These are phyloP conservation scores for Eudorcas thomsonii DNA, from an alignment of 2,113 vertebrate species.

Conservation along the genomic window DNA sequence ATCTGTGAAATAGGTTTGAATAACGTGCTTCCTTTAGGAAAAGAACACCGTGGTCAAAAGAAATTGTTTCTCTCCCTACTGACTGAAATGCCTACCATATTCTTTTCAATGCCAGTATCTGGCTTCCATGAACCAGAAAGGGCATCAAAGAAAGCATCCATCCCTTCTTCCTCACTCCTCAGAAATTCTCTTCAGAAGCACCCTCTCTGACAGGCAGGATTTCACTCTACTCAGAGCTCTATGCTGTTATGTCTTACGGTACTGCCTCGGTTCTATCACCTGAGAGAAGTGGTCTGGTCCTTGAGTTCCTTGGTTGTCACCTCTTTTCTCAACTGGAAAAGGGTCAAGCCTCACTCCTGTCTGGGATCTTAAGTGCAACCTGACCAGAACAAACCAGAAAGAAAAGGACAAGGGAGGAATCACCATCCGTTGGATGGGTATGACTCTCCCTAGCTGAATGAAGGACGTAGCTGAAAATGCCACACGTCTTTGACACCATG, in stretches of 20 bases:
- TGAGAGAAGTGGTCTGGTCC: not conserved
- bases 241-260: accelerated
- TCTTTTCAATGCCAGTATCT: not conserved
- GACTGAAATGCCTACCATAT: not conserved
- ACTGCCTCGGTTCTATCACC: not conserved
- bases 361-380: not conserved
- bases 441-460: not conserved
- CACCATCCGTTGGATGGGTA: no score
- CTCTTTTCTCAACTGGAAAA: not conserved
- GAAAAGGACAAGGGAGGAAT: not conserved
- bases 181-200: not conserved
- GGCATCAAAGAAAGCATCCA: not conserved
- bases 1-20: not conserved
- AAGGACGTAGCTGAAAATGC: not conserved
- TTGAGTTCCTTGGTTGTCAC: not conserved
- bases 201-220: not conserved
- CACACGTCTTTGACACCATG: not conserved
- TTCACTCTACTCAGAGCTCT: not conserved
- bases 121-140: not conserved
- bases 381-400: not conserved
- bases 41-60: not conserved
- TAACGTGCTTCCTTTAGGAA: not conserved
- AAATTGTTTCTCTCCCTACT: not conserved
- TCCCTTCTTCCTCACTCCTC: not conserved
- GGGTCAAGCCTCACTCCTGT: not conserved